phyloP scores from a whole-genome alignment of 1,140 invertebrate genomes.

The Diabrotica undecimpunctata region DNA sequence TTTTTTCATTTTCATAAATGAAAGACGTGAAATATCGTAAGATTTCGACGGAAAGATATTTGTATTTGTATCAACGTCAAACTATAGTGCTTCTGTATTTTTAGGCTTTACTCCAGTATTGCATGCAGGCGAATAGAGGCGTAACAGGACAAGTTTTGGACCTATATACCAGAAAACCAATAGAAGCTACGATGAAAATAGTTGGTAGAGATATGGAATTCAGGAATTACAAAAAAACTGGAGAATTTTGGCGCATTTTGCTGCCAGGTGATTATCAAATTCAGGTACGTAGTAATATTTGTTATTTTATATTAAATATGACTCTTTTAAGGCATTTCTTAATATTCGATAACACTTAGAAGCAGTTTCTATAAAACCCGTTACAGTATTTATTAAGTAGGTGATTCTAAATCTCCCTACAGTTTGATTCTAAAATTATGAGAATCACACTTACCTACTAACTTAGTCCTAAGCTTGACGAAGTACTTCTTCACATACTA shows the following conservation, averaged over 20 bases:
- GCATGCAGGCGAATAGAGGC: slow-evolving; percentile 46
- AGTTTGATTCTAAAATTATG: background rate
- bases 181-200: slow-evolving; percentile 48
- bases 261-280: slow-evolving; percentile 42
- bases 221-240: slow-evolving; percentile 29
- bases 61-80: too few relatives aligned
- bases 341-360: too few relatives aligned
- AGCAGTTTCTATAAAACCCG: background rate
- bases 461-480: too few relatives aligned
- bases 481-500: too few relatives aligned
- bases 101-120: slow-evolving; percentile 44
- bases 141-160: slow-evolving; percentile 51
- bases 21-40: too few relatives aligned
- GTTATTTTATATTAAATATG: background rate
- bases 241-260: slow-evolving; percentile 45
- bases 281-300: slow-evolving; percentile 28
- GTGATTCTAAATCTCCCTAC: background rate
- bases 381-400: background rate
- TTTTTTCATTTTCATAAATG: too few relatives aligned
- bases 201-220: slow-evolving; percentile 47
- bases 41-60: too few relatives aligned
- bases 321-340: background rate
- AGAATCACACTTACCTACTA: too few relatives aligned
- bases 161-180: slow-evolving; percentile 39
- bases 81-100: slow-evolving; percentile 9